Percentiles rank a stretch among this genome's conserved stretches.
Conservation (phyloP, 2,113 vertebrate genomes). For the Chitala chitala region DNA sequence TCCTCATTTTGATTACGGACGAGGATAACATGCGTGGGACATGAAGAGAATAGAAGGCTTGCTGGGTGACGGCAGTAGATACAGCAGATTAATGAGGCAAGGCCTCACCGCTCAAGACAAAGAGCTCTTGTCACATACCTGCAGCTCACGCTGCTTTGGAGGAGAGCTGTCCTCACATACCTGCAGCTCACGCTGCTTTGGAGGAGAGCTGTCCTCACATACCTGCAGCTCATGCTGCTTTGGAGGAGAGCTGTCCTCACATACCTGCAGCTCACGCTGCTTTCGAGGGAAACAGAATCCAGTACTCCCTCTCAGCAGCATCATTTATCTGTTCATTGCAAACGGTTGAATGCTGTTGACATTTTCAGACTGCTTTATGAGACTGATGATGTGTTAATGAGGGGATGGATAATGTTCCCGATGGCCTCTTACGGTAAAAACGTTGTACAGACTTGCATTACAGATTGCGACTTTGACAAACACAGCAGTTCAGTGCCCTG, state of each 20-base stretch:
- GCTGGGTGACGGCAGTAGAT: constrained; percentile 22
- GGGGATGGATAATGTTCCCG: constrained; percentile 35
- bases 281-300: too few relatives aligned
- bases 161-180: constrained; percentile 22
- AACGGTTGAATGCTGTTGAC: too few relatives aligned
- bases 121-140: too few relatives aligned
- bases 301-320: too few relatives aligned
- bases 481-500: constrained; percentile 25
- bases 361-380: constrained; percentile 12
- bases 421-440: constrained; percentile 38
- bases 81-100: constrained; percentile 34
- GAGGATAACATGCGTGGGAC: neutral
- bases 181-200: too few relatives aligned
- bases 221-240: constrained; percentile 26
- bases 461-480: constrained; percentile 35
- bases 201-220: constrained; percentile 18
- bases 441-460: constrained; percentile 35
- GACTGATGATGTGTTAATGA: constrained; percentile 33
- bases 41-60: constrained; percentile 14
- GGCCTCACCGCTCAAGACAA: constrained; percentile 32
- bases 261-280: constrained; percentile 23
- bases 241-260: constrained; percentile 22
- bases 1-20: neutral
- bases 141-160: too few relatives aligned
- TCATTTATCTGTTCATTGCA: too few relatives aligned